Evolutionary conservation across 2,113 vertebrate genomes (phyloP).

Genomic region (Paralichthys olivaceus): DNA sequence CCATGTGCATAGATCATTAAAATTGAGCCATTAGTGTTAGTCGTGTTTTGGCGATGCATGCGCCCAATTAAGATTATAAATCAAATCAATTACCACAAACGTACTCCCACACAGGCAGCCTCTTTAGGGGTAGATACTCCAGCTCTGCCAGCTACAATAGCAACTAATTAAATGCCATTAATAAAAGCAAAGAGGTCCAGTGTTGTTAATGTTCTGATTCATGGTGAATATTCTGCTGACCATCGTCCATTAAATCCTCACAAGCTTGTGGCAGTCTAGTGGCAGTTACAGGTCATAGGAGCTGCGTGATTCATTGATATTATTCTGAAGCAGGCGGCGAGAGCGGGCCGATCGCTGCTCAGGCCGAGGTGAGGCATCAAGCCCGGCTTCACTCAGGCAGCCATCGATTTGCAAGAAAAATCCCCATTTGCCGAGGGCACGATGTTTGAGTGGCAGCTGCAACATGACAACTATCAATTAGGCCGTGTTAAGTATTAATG

Average conservation of each 20-base stretch:
- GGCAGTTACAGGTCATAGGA: constrained; percentile 11
- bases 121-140: neutral
- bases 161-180: neutral
- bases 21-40: neutral
- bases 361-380: constrained; percentile 1
- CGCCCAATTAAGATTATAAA: neutral
- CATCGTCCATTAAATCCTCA: constrained; percentile 4
- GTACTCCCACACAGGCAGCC: neutral
- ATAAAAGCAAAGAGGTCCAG: neutral
- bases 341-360: neutral
- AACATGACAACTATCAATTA: constrained; percentile 57
- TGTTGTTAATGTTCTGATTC: neutral
- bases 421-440: constrained; percentile 16
- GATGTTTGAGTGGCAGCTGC: constrained; percentile 46
- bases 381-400: constrained; percentile 36
- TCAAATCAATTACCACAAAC: neutral
- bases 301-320: constrained; percentile 37
- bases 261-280: constrained; percentile 3
- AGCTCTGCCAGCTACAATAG: neutral
- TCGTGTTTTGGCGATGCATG: neutral
- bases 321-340: constrained; percentile 21
- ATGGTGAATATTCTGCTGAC: neutral
- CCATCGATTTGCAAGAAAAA: constrained; percentile 71
- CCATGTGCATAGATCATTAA: neutral
- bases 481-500: constrained; percentile 21